Percentiles rank a stretch among this genome's conserved stretches.
These are phyloP conservation scores for Pterocles orientalis DNA, from an alignment of 2,113 vertebrate genomes.

Conservation along the genomic window DNA sequence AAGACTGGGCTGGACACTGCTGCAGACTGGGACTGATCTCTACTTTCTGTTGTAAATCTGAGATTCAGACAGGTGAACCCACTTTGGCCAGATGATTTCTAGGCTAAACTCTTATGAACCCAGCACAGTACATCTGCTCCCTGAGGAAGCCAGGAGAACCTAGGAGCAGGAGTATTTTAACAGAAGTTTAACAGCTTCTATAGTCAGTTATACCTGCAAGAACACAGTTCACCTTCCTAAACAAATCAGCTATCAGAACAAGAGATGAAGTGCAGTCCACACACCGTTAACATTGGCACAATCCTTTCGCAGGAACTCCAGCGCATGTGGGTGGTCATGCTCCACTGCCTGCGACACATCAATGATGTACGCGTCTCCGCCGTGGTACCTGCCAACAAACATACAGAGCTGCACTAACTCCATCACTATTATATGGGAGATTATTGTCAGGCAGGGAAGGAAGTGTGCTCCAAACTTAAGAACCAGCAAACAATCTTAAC, in stretches of 20 bases:
- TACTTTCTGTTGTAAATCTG: background rate
- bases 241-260: background rate
- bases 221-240: background rate
- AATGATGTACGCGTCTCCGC: conserved; percentile 86
- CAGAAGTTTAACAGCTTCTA: background rate
- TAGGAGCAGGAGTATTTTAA: background rate
- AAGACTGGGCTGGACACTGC: accelerated
- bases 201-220: background rate
- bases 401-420: background rate
- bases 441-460: background rate
- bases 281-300: conserved; percentile 91
- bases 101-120: background rate
- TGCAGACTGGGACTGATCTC: background rate
- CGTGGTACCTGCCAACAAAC: conserved; percentile 80
- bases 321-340: conserved; percentile 92
- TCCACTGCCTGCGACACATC: conserved; percentile 97
- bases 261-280: background rate
- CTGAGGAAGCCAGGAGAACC: background rate
- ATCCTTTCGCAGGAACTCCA: conserved; percentile 96
- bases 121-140: background rate
- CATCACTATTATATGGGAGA: accelerated
- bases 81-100: background rate
- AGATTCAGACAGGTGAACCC: background rate
- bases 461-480: background rate
- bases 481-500: background rate